phyloP scores from a whole-genome alignment of 2,888 invertebrate genomes.

The Cistogaster globosa region DNA sequence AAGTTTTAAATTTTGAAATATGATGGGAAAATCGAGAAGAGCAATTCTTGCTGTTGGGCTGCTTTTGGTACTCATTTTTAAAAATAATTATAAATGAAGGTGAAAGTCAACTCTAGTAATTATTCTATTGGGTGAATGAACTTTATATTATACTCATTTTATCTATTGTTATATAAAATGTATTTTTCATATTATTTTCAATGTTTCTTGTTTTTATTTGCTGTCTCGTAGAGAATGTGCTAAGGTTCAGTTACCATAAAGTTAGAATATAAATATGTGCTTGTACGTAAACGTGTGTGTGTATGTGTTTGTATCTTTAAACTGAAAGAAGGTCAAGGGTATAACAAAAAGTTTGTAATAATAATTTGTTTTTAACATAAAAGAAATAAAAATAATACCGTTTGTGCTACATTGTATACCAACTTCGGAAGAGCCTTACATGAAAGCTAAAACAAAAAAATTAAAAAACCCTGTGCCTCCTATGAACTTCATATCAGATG shows the following conservation, averaged over 20 bases:
- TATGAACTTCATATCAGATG: no score
- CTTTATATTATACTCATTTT: slow-evolving; percentile 4
- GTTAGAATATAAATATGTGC: neutral
- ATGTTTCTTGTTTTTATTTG: slow-evolving; percentile 3
- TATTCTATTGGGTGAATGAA: slow-evolving; percentile 47
- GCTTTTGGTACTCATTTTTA: slow-evolving; percentile 22
- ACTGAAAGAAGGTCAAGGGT: slow-evolving; percentile 49
- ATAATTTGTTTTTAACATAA: neutral
- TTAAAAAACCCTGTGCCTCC: no score
- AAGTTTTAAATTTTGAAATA: slow-evolving; percentile 4
- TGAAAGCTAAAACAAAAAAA: no score
- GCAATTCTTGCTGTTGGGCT: slow-evolving; percentile 7
- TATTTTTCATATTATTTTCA: slow-evolving; percentile 22
- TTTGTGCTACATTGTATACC: no score
- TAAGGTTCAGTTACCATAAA: slow-evolving; percentile 20
- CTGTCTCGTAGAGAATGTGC: neutral
- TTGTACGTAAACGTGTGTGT: neutral
- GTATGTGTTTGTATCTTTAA: no score
- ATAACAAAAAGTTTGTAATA: slow-evolving; percentile 2
- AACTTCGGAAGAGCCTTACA: no score
- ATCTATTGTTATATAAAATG: neutral
- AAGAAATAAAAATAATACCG: neutral
- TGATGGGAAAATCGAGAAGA: slow-evolving; percentile 7
- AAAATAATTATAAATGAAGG: slow-evolving; percentile 37
- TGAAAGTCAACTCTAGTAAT: slow-evolving; percentile 48